These are phyloP conservation scores for Eupristina koningsbergeri DNA, from an alignment of 1,140 invertebrate genomes.

Conservation along the genomic window DNA sequence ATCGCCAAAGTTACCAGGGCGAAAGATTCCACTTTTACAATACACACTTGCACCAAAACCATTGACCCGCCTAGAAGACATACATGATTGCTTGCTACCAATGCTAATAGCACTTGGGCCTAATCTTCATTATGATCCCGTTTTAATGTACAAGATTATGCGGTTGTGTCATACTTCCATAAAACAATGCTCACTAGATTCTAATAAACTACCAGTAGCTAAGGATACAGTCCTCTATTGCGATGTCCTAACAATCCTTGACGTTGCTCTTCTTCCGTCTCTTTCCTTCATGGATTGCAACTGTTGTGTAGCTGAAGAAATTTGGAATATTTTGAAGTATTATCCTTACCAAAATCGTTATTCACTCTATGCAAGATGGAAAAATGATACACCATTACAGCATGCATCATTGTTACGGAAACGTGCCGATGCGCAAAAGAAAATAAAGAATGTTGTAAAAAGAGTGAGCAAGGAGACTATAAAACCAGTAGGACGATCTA, in stretches of 20 bases:
- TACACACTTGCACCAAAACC: slow-evolving; percentile 77
- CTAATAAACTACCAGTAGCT: slow-evolving; percentile 65
- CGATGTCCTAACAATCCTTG: slow-evolving; percentile 89
- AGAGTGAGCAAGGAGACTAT: slow-evolving; percentile 98
- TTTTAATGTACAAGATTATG: slow-evolving; percentile 90
- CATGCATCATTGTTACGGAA: slow-evolving; percentile 89
- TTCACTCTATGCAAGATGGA: slow-evolving; percentile 94
- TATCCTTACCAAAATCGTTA: slow-evolving; percentile 95
- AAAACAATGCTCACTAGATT: slow-evolving; percentile 67
- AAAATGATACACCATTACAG: slow-evolving; percentile 87
- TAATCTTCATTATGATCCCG: slow-evolving; percentile 88
- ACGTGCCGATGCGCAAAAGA: slow-evolving; percentile 88
- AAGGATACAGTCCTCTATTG: slow-evolving; percentile 77
- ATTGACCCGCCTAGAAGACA: slow-evolving; percentile 79
- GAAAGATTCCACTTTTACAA: slow-evolving; percentile 74
- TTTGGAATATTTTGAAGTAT: slow-evolving; percentile 93
- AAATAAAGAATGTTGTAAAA: slow-evolving; percentile 97
- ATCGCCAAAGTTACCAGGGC: slow-evolving; percentile 79
- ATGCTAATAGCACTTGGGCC: slow-evolving; percentile 91
- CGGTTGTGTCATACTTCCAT: slow-evolving; percentile 76
- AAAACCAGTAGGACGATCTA: slow-evolving; percentile 93
- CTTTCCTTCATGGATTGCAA: slow-evolving; percentile 94
- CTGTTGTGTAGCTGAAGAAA: slow-evolving; percentile 95
- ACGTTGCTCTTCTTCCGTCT: slow-evolving; percentile 90
- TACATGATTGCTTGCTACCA: slow-evolving; percentile 87